Base-by-base conservation (phyloP, 2,888 invertebrate genomes). In the Acrobasis repandana region DNA sequence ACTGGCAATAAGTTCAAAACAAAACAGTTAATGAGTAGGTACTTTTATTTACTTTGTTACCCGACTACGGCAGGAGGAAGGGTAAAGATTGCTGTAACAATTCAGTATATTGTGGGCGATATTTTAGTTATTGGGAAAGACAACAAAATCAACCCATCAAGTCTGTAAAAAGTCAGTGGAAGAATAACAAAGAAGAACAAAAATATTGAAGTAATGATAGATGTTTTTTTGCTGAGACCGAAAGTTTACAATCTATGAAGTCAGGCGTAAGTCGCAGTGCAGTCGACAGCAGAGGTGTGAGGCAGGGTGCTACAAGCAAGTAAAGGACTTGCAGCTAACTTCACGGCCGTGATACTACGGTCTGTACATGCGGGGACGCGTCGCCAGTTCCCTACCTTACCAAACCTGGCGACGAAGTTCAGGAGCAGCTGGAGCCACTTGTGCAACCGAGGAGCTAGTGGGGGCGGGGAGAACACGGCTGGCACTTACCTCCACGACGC, bases 401-500 rank as follows among this genome's bases (percentile, higher is more conserved):
- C 52, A 18, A 36, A 43, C 43, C 43, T 16, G 54, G 38, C 54
- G 38, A 38, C 38, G 20, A 2, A 8, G 16, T 36, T 18, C 48
- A 28, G 50, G 43, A 10, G n/a, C 4, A 38, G 6, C 11, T 10
- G 5, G 43, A 43, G 43, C 43, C 43, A n/a, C 43, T 43, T 1
- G 1, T 11, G 38, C 9, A 20, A 43, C 54, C 14, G 54, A 38
- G 15, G 54, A 36, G 36, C 43, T 43, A 34, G 34, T 34, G 34
- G 16, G 11, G 36, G 33, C n/a, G n/a, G 33, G 51, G 20, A 38
- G 38, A n/a, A 43, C 43, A 38, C 14, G 36, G 43, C 54, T 20
- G 54, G 38, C 54, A 54, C 54, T 54, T 54, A 54, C 54, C 54
- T 54, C 54, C 54, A 20, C 54, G 54, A 54, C 54, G 54, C 38